Conservation (phyloP, 2,797 vertebrate genomes). For the Poecilia picta region DNA sequence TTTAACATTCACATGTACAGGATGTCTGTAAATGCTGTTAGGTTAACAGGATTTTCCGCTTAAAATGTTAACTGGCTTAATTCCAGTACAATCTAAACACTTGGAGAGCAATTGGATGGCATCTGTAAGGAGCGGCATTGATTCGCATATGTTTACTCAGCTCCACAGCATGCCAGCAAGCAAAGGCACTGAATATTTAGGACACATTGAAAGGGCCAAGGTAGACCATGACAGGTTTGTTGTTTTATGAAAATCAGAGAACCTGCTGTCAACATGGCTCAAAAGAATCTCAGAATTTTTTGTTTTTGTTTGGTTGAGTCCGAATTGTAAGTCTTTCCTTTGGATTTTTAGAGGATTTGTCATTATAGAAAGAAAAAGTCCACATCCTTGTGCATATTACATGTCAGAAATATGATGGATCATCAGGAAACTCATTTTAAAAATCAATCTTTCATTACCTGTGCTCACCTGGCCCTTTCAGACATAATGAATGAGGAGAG, state of each 20-base stretch:
- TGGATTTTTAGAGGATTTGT: slow-evolving; percentile 11
- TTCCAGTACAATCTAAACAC: slow-evolving; percentile 38
- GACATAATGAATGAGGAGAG: slow-evolving; percentile 12
- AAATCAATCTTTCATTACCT: slow-evolving; percentile 53
- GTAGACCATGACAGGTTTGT: slow-evolving; percentile 11
- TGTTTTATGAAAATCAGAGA: slow-evolving; percentile 29
- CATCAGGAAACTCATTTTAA: slow-evolving; percentile 24
- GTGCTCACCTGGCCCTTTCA: slow-evolving; percentile 10
- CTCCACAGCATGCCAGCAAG: slow-evolving; percentile 29
- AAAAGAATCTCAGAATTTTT: not conserved
- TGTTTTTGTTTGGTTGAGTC: slow-evolving; percentile 7
- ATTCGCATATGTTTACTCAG: slow-evolving; percentile 53
- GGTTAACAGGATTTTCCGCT: slow-evolving; percentile 27
- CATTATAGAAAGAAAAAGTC: slow-evolving; percentile 16
- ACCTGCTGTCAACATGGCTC: not conserved
- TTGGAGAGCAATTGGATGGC: slow-evolving; percentile 24
- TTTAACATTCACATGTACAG: not conserved
- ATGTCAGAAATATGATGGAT: slow-evolving; percentile 30
- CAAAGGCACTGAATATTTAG: slow-evolving; percentile 41
- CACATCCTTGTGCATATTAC: not conserved
- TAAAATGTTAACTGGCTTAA: slow-evolving; percentile 36
- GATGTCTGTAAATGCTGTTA: slow-evolving; percentile 20
- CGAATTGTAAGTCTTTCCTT: slow-evolving; percentile 1
- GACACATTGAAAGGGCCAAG: slow-evolving; percentile 27
- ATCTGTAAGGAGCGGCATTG: slow-evolving; percentile 47